A percentile compares a stretch with the other conserved stretches of the same genome.
phyloP scores from a whole-genome alignment of 1,140 invertebrate species.

The Octopus sinensis region DNA sequence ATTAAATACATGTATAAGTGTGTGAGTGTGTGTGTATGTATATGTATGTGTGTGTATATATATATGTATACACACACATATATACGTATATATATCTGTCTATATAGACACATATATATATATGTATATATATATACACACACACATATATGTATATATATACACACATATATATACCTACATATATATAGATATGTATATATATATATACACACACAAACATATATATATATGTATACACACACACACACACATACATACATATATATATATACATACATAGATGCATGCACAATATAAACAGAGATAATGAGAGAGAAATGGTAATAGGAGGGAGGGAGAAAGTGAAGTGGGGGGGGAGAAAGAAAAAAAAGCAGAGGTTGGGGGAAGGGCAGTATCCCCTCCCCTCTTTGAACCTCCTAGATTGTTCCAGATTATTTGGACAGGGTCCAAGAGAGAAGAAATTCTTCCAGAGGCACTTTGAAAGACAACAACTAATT shows the following conservation, averaged over 20 bases:
- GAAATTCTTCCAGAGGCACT: too few relatives aligned
- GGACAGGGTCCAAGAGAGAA: too few relatives aligned
- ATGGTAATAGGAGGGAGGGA: too few relatives aligned
- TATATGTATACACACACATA: background rate
- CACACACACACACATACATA: background rate
- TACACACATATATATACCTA: background rate
- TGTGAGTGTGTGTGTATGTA: background rate
- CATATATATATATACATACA: background rate
- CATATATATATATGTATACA: background rate
- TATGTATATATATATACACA: background rate
- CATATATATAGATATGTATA: background rate
- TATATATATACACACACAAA: background rate
- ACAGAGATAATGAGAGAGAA: too few relatives aligned
- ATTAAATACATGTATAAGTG: too few relatives aligned
- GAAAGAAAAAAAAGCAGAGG: too few relatives aligned
- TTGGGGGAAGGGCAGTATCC: too few relatives aligned
- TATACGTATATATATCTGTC: background rate
- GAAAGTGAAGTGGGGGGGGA: too few relatives aligned
- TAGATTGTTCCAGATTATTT: too few relatives aligned
- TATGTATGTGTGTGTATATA: background rate
- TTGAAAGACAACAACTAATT: too few relatives aligned
- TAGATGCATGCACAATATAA: too few relatives aligned
- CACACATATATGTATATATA: background rate
- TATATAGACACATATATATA: background rate
- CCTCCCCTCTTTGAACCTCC: too few relatives aligned